These are phyloP conservation scores for Leptura quadrifasciata DNA, from an alignment of 2,888 invertebrate genomes.

Conservation along the genomic window DNA sequence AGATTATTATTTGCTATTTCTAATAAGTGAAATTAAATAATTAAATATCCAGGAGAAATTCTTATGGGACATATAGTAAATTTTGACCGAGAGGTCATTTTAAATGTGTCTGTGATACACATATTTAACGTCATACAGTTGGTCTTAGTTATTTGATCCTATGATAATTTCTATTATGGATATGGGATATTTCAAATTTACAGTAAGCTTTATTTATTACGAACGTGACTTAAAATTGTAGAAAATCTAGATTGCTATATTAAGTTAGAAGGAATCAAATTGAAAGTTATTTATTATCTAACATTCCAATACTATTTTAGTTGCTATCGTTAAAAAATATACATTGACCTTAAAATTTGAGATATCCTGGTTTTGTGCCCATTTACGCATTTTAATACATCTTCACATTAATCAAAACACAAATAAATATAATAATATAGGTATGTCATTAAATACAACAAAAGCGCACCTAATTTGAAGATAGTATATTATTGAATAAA, in stretches of 20 bases:
- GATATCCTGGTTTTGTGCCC: slow-evolving; percentile 23
- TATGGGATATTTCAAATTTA: slow-evolving; percentile 23
- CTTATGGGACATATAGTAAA: slow-evolving; percentile 5
- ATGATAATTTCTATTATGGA: slow-evolving; percentile 9
- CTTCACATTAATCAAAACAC: slow-evolving; percentile 36
- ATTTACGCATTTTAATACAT: slow-evolving; percentile 27
- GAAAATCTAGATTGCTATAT: background rate
- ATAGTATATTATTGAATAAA: slow-evolving; percentile 8
- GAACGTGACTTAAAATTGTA: background rate
- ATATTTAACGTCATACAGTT: slow-evolving; percentile 17
- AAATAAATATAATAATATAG: slow-evolving; percentile 28
- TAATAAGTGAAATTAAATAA: background rate
- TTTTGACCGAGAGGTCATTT: background rate
- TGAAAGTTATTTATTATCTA: background rate
- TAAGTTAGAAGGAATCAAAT: background rate
- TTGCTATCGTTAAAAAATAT: background rate
- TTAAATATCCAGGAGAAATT: slow-evolving; percentile 9
- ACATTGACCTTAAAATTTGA: slow-evolving; percentile 16
- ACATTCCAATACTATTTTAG: background rate
- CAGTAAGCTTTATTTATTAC: background rate
- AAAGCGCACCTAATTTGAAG: slow-evolving; percentile 29
- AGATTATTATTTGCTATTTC: slow-evolving; percentile 7
- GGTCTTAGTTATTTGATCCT: slow-evolving; percentile 13
- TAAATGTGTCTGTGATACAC: slow-evolving; percentile 37
- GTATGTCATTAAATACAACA: background rate